These are phyloP conservation scores for Coccyzus lansbergi DNA, from an alignment of 2,797 vertebrate species.

Conservation along the genomic window DNA sequence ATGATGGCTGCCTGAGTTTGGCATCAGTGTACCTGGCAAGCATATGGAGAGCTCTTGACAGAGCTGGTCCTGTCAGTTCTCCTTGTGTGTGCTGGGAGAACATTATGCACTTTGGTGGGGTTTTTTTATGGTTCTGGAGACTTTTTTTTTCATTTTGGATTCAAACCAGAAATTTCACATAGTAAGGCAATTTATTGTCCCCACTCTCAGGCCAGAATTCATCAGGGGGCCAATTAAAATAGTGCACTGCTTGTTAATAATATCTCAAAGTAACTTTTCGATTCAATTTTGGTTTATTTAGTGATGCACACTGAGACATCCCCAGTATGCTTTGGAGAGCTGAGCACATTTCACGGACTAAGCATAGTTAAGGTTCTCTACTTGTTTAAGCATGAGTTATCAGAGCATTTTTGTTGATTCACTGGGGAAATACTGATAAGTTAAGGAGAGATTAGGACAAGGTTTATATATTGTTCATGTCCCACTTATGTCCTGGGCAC, in stretches of 20 bases:
- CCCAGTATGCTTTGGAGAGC: background rate
- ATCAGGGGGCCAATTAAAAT: slow-evolving; percentile 57
- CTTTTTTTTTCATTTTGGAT: background rate
- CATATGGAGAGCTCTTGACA: background rate
- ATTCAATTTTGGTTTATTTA: background rate
- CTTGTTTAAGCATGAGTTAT: background rate
- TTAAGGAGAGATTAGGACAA: background rate
- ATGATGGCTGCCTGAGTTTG: background rate
- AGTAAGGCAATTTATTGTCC: slow-evolving; percentile 34
- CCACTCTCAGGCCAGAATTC: slow-evolving; percentile 7
- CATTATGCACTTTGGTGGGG: too few relatives aligned
- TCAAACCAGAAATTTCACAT: slow-evolving; percentile 24
- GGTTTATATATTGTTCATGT: background rate
- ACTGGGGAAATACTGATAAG: background rate
- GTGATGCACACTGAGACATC: background rate
- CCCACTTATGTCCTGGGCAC: background rate
- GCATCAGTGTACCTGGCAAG: background rate
- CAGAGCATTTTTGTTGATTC: background rate
- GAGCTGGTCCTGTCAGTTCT: background rate
- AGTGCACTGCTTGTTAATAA: slow-evolving; percentile 10
- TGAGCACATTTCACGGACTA: fast-evolving
- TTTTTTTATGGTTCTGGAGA: background rate
- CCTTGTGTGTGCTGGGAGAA: background rate
- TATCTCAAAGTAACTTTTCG: background rate
- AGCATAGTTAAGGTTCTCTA: background rate